Evolutionary conservation across 2,113 vertebrate genomes (phyloP).

Genomic region (Acanthisitta chloris): DNA sequence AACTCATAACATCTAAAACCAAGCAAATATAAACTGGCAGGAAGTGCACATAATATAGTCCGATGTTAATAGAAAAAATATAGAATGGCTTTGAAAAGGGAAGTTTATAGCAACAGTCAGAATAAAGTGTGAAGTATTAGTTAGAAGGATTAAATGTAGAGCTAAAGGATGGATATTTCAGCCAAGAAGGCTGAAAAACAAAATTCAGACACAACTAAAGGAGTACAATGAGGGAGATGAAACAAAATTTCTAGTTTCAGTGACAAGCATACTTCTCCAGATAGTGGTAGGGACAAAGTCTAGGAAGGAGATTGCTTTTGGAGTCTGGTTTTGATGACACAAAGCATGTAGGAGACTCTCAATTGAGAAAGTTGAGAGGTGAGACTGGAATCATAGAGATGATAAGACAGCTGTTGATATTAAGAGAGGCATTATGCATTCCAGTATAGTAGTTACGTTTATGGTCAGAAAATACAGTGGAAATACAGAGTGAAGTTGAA

Average conservation of each 20-base stretch:
- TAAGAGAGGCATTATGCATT: background rate
- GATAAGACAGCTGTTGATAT: too few relatives aligned
- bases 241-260: background rate
- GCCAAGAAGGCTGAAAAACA: background rate
- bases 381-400: background rate
- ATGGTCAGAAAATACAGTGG: background rate
- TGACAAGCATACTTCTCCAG: background rate
- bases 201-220: background rate
- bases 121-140: background rate
- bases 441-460: background rate
- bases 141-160: background rate
- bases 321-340: background rate
- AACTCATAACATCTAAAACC: background rate
- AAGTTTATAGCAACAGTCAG: background rate
- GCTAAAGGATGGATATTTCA: background rate
- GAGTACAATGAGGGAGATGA: background rate
- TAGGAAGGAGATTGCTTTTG: background rate
- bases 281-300: background rate
- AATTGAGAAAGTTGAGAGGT: background rate
- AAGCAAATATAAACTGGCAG: background rate
- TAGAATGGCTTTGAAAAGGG: background rate
- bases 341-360: background rate
- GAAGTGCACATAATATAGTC: background rate
- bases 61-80: background rate
- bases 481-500: background rate